Conservation (phyloP, 2,888 invertebrate genomes). For the Neoaliturus tenellus region DNA sequence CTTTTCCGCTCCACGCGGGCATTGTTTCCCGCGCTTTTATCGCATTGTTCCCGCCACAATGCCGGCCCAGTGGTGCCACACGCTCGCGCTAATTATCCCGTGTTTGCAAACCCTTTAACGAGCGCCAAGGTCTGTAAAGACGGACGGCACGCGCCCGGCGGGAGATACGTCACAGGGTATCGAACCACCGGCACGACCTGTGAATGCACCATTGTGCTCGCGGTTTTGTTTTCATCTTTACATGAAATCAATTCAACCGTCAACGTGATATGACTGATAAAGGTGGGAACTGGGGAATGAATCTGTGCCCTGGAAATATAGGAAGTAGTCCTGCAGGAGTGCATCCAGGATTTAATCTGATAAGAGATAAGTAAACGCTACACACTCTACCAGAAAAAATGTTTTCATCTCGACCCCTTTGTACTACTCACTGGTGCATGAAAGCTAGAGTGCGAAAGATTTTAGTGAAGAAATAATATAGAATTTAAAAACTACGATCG, state of each 20-base stretch:
- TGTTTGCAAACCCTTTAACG: slow-evolving; percentile 51
- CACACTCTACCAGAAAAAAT: too few relatives aligned
- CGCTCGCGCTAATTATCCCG: slow-evolving; percentile 48
- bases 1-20: not conserved
- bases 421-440: too few relatives aligned
- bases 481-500: too few relatives aligned
- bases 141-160: slow-evolving; percentile 1
- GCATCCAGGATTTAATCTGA: too few relatives aligned
- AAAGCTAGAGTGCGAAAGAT: too few relatives aligned
- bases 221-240: not conserved
- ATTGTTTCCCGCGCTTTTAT: slow-evolving; percentile 28
- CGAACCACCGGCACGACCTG: not conserved
- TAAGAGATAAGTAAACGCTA: too few relatives aligned
- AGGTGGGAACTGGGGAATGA: not conserved
- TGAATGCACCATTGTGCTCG: not conserved
- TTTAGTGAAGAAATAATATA: too few relatives aligned
- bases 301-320: too few relatives aligned
- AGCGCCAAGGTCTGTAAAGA: not conserved
- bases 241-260: not conserved
- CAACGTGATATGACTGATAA: not conserved
- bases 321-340: too few relatives aligned
- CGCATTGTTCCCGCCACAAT: slow-evolving; percentile 41
- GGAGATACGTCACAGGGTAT: slow-evolving; percentile 3
- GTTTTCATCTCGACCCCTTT: too few relatives aligned
- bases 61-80: slow-evolving; percentile 38